Evolutionary conservation across 2,797 vertebrate species (phyloP).

Genomic region (Naso thynnoides): DNA sequence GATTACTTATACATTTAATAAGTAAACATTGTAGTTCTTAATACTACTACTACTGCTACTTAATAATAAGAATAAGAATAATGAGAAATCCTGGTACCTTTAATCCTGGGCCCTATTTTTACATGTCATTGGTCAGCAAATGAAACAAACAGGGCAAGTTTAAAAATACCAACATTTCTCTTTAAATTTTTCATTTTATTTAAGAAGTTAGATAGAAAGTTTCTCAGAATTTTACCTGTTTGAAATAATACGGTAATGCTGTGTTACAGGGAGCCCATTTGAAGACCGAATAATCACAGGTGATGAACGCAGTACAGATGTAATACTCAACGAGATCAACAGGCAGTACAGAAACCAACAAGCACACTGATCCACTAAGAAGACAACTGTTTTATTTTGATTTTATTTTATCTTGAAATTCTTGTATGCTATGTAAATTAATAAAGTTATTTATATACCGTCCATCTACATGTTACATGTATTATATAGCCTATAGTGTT

Average conservation of each 20-base stretch:
- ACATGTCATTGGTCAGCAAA: too few relatives aligned
- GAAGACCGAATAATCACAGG: slow-evolving; percentile 73
- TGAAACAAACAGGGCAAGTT: too few relatives aligned
- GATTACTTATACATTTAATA: too few relatives aligned
- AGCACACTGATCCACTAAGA: slow-evolving; percentile 18
- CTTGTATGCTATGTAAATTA: slow-evolving; percentile 42
- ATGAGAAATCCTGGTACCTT: too few relatives aligned
- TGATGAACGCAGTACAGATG: slow-evolving; percentile 70
- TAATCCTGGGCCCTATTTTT: too few relatives aligned
- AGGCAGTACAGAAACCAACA: slow-evolving; percentile 48
- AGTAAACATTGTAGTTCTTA: too few relatives aligned
- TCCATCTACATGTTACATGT: slow-evolving; percentile 2
- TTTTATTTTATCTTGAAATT: slow-evolving; percentile 5
- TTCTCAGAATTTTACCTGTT: neutral
- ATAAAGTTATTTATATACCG: slow-evolving; percentile 29
- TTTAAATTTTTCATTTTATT: too few relatives aligned
- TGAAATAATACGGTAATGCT: neutral
- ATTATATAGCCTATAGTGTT: slow-evolving; percentile 1
- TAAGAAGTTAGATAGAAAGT: too few relatives aligned
- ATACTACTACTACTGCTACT: too few relatives aligned
- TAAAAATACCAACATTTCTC: too few relatives aligned
- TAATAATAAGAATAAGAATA: too few relatives aligned
- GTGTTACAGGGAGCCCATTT: slow-evolving; percentile 74
- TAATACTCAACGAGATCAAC: slow-evolving; percentile 82
- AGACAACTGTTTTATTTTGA: too few relatives aligned